A percentile compares a stretch with the other conserved stretches of the same genome.
Evolutionary conservation across 2,113 vertebrate species (phyloP).

Genomic region (Muscicapa adusta): DNA sequence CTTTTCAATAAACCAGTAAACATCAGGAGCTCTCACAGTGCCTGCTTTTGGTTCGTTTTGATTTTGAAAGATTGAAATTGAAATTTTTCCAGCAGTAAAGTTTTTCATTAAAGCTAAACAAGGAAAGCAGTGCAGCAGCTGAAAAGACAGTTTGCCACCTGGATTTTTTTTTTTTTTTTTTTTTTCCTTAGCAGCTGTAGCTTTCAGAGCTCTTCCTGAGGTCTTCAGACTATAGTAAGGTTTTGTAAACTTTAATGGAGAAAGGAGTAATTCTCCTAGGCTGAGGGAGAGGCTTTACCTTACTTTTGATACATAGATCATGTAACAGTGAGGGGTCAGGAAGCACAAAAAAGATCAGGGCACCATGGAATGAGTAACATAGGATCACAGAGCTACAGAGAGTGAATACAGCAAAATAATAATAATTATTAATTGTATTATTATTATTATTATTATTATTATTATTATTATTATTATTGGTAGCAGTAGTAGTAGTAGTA

Average conservation of each 20-base stretch:
- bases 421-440: too few species aligned
- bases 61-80: neutral
- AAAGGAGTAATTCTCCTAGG: neutral
- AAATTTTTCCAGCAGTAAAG: neutral
- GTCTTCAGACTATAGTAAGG: neutral
- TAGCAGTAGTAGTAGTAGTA: too few species aligned
- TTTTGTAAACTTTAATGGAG: neutral
- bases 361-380: accelerated
- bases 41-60: neutral
- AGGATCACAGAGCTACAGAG: neutral
- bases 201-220: neutral
- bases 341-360: neutral
- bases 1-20: neutral
- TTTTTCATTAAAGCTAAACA: neutral
- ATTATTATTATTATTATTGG: too few species aligned
- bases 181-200: neutral
- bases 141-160: neutral
- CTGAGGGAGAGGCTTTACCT: neutral
- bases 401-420: neutral
- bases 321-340: neutral
- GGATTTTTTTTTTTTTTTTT: neutral
- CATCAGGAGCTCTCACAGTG: neutral
- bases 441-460: too few species aligned
- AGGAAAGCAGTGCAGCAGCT: neutral
- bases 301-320: neutral